phyloP scores from a whole-genome alignment of 2,797 vertebrate species.

The Peromyscus nudipes region DNA sequence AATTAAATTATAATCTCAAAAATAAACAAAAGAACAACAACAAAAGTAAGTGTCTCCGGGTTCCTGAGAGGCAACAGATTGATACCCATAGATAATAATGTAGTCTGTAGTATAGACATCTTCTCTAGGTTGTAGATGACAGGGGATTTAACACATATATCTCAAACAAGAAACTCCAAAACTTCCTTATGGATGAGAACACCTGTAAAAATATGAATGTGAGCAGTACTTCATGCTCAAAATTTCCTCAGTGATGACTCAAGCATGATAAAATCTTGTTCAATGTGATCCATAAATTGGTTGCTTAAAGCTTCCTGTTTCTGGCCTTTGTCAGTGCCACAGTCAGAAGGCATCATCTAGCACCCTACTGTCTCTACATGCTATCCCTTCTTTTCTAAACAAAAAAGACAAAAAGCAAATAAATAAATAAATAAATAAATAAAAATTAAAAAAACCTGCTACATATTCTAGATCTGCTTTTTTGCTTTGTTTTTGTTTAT shows the following conservation, averaged over 20 bases:
- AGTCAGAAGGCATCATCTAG: not conserved
- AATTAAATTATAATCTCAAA: not conserved
- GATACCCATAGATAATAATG: not conserved
- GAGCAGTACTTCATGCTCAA: not conserved
- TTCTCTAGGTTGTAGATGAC: not conserved
- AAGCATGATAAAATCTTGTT: constrained; percentile 24
- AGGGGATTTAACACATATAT: not conserved
- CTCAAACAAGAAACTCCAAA: not conserved
- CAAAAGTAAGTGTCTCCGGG: not conserved
- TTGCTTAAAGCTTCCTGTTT: not conserved
- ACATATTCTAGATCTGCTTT: not conserved
- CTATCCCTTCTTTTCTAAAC: not conserved
- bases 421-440: not conserved
- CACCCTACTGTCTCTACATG: not conserved
- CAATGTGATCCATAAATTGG: not conserved
- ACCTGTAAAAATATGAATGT: not conserved
- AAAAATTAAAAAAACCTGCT: not conserved
- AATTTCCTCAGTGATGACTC: constrained; percentile 37
- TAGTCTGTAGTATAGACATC: not conserved
- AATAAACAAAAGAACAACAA: not conserved
- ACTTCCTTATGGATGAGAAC: not conserved
- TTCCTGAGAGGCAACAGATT: not conserved
- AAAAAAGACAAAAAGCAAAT: not conserved
- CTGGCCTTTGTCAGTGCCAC: not conserved
- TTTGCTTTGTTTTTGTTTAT: not conserved